Evolutionary conservation across 2,888 invertebrate species (phyloP), one percentile per base, ranked within the genome.

Genomic region (Hyalella azteca): DNA sequence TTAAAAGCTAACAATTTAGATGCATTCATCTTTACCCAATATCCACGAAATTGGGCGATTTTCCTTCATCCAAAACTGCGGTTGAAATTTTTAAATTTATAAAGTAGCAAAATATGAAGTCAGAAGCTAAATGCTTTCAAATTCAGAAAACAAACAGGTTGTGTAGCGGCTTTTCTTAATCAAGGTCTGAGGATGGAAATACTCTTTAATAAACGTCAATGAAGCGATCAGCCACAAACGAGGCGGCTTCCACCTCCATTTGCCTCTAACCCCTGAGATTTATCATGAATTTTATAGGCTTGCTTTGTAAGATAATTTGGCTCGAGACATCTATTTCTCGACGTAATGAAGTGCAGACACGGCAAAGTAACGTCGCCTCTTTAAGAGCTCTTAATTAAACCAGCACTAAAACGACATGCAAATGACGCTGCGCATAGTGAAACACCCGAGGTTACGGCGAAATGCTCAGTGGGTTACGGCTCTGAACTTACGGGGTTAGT

Each of bases 361-460:
- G 36, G 19, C 66, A n/a, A 11, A n/a, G 66, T 66, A 36, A 66
- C 66, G 66, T 66, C 66, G 32, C 36, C 66, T 66, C 66, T 66
- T 66, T 66, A 66, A 66, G 66, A 29, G 36, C 66, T 66, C 66
- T 66, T 66, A 66, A 66, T 66, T 66, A 66, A 66, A 66, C 66
- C 66, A 66, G 66, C 66, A 66, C 66, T 66, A 66, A 66, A 66
- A 32, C 36, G 19, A 29, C 36, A 66, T 66, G 66, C 66, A 66
- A 66, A 66, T 29, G 66, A 66, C 39, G 66, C 66, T n/a, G 19
- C 15, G 13, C 36, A 66, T 29, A 66, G 66, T 29, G 9, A 2
- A 1, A 11, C 36, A 36, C 36, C 36, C 29, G 29, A 54, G 66
- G 29, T 66, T 36, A 66, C 66, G 36, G 59, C 66, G 29, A 11